Percentiles rank a stretch among this genome's conserved stretches.
Conservation (phyloP, 2,888 invertebrate genomes). For the Macrostomum cliftonense region DNA sequence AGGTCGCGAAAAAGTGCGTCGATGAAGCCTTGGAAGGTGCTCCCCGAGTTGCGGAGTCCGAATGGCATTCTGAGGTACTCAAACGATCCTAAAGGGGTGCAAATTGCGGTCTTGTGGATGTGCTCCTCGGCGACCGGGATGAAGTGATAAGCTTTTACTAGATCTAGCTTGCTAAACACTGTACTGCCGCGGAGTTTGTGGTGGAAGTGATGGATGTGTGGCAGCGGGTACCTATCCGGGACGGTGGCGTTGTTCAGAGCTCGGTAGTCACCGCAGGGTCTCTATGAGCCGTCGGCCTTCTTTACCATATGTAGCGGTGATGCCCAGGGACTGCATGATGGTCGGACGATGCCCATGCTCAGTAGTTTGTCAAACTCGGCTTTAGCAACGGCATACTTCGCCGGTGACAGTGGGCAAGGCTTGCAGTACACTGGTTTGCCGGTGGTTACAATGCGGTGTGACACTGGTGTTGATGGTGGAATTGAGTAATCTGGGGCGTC, state of each 20-base stretch:
- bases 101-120: constrained; percentile 5
- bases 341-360: not conserved
- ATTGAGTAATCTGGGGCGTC: too few species aligned
- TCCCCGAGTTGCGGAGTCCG: constrained; percentile 4
- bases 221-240: constrained; percentile 5
- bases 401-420: too few species aligned
- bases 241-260: constrained; percentile 4
- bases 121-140: constrained; percentile 1
- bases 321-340: constrained; percentile 24
- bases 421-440: too few species aligned
- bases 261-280: constrained; percentile 3
- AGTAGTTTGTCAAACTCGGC: constrained; percentile 14
- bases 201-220: constrained; percentile 5
- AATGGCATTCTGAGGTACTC: constrained; percentile 5
- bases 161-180: constrained; percentile 7
- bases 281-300: not conserved
- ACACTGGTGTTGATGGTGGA: too few species aligned
- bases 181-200: constrained; percentile 4
- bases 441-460: too few species aligned
- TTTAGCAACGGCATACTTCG: constrained; percentile 15
- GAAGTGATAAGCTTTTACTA: constrained; percentile 4
- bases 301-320: constrained; percentile 21
- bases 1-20: not conserved
- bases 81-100: constrained; percentile 5
- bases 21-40: constrained; percentile 6